These are phyloP conservation scores for Leptinotarsa lineolata DNA, from an alignment of 1,140 invertebrate species.

Conservation along the genomic window DNA sequence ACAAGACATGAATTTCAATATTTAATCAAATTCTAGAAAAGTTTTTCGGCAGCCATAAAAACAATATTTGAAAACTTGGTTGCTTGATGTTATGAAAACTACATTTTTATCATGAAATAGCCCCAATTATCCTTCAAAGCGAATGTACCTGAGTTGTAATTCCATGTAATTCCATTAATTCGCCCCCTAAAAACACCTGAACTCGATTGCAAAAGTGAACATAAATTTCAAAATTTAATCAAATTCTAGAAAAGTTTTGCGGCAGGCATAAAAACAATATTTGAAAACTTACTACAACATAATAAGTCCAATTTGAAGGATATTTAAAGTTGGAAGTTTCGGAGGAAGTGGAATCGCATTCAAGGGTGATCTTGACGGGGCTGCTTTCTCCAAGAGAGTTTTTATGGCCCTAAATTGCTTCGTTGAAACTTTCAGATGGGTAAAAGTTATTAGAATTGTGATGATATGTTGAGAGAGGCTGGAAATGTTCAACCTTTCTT, in stretches of 20 bases:
- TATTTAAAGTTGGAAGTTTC: slow-evolving; percentile 8
- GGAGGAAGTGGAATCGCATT: background rate
- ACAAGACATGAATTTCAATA: too few species aligned
- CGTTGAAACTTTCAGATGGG: slow-evolving; percentile 1
- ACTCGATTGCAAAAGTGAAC: too few species aligned
- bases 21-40: too few species aligned
- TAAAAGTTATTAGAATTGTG: background rate
- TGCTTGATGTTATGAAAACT: too few species aligned
- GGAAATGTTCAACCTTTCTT: background rate
- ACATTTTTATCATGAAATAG: too few species aligned
- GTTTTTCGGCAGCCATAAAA: background rate
- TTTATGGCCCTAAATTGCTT: slow-evolving; percentile 3
- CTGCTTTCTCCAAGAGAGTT: background rate
- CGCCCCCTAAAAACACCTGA: too few species aligned
- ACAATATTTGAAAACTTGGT: background rate
- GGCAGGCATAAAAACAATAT: background rate
- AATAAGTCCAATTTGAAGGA: background rate
- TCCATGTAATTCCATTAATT: too few species aligned
- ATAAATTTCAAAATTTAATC: too few species aligned
- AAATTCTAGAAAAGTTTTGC: too few species aligned
- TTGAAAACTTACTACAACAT: background rate
- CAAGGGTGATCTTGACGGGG: slow-evolving; percentile 1
- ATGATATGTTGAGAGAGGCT: background rate
- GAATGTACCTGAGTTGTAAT: too few species aligned
- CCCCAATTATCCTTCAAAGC: too few species aligned